These are phyloP conservation scores for Leptinotarsa defecta DNA, from an alignment of 1,140 invertebrate species.

Conservation along the genomic window DNA sequence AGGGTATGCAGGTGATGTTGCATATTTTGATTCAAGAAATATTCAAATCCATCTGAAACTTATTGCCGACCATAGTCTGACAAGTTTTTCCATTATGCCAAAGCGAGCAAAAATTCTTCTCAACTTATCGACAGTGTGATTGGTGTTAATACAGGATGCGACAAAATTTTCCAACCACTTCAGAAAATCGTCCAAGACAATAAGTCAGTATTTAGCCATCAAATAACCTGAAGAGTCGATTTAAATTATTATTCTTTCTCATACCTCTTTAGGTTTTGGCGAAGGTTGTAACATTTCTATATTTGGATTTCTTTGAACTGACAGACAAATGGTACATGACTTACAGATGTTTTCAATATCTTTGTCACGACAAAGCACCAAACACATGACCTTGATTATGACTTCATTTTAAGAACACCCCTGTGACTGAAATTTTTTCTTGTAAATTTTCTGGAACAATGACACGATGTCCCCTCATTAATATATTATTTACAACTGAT, in stretches of 20 bases:
- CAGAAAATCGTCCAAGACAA: constrained; percentile 56
- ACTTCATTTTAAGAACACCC: constrained; percentile 47
- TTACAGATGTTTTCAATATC: constrained; percentile 51
- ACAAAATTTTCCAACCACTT: constrained; percentile 56
- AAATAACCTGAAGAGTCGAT: constrained; percentile 60
- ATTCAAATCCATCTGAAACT: constrained; percentile 52
- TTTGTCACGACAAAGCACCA: constrained; percentile 51
- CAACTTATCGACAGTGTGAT: constrained; percentile 28
- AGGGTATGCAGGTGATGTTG: too few relatives aligned
- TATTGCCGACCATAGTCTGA: constrained; percentile 55
- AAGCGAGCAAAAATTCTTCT: constrained; percentile 25
- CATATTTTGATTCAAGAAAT: constrained; percentile 45
- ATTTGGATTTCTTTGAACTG: not conserved
- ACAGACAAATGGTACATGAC: constrained; percentile 18
- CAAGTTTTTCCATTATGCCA: constrained; percentile 50
- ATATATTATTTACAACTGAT: not conserved
- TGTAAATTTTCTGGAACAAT: constrained; percentile 42
- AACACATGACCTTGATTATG: constrained; percentile 14
- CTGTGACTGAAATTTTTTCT: constrained; percentile 46
- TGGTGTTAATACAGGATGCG: not conserved
- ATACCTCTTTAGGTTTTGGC: constrained; percentile 42
- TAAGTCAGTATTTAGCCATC: not conserved
- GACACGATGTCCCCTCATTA: constrained; percentile 44
- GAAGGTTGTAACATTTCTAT: constrained; percentile 11
- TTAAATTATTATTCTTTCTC: constrained; percentile 56